Percentiles rank a stretch among this genome's conserved stretches.
phyloP scores from a whole-genome alignment of 64 coral and sea anemone genomes.

The Pocillopora verrucosa region DNA sequence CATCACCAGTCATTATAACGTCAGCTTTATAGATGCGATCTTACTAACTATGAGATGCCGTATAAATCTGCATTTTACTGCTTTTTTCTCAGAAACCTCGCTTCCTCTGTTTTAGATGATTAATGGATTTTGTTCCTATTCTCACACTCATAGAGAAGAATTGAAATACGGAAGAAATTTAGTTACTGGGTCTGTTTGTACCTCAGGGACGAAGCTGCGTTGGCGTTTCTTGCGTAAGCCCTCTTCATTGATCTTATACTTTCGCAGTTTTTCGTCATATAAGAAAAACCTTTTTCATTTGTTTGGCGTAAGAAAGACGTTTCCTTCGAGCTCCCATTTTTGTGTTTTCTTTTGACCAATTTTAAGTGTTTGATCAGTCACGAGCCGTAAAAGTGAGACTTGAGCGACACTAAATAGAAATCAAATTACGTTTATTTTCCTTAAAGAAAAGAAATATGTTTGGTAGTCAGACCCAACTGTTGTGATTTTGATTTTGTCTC shows the following conservation, averaged over 20 bases:
- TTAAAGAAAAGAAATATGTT: background rate
- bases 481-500: no score
- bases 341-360: background rate
- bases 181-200: background rate
- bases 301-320: background rate
- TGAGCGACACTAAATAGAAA: background rate
- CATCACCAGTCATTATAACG: background rate
- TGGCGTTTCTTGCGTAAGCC: slow-evolving; percentile 9
- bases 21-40: background rate
- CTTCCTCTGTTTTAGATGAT: background rate
- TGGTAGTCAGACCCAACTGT: background rate
- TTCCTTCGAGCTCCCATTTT: background rate
- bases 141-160: background rate
- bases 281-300: background rate
- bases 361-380: background rate
- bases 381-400: background rate
- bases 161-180: background rate
- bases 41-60: no score
- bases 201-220: background rate
- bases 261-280: background rate
- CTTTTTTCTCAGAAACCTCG: background rate
- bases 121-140: background rate
- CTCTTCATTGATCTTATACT: slow-evolving; percentile 17
- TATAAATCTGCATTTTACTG: background rate
- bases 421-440: background rate